Base-by-base conservation (phyloP, 2,888 invertebrate species). In the Drosophila affinis region DNA sequence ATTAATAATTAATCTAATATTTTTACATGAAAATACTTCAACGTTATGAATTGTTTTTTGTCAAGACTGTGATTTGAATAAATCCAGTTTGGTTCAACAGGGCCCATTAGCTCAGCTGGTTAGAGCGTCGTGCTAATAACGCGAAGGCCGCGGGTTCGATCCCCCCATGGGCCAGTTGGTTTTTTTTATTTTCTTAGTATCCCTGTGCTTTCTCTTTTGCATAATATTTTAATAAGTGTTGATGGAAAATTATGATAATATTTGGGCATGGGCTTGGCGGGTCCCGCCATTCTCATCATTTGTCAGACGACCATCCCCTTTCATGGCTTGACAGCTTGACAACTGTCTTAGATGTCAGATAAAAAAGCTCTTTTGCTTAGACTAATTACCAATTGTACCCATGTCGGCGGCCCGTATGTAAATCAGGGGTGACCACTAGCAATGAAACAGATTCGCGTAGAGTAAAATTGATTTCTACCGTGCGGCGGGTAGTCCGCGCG, bases 61-160 rank as follows among this genome's bases (percentile, higher is more conserved):
- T 3, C 10, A 27, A 34, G 9, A 49, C 7, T 49, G 4, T 24
- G 21, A 2, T 32, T 63, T 48, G 34, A 47, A 47, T 47, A 52
- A 47, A 3, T n/a, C 5, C 7, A 3, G 1, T 0, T 0, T 0
- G 1, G 5, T 14, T 1, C 29, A 24, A 44, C 55, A 55, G 55
- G 92, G 91, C 91, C 92, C 91, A 96, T 97, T 97, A 97, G 97
- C 97, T 97, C 97, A 97, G 97, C 96, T 92, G 97, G 97, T 94
- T 97, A 97, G 97, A 97, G 97, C 97, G 97, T 97, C 97, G 97
- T 97, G 97, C 97, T 97, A 97, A 97, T 97, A 97, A 97, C 97
- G 97, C 97, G 97, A 97, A 97, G 97, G 97, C 97, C 97, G 97
- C 97, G 97, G 97, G 97, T 97, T 97, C 97, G 95, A 97, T 96